Evolutionary conservation across 92 coral and sea anemone genomes (phyloP), one percentile per base, ranked within the genome.

Genomic region (Hydrozoanthus gracilis): DNA sequence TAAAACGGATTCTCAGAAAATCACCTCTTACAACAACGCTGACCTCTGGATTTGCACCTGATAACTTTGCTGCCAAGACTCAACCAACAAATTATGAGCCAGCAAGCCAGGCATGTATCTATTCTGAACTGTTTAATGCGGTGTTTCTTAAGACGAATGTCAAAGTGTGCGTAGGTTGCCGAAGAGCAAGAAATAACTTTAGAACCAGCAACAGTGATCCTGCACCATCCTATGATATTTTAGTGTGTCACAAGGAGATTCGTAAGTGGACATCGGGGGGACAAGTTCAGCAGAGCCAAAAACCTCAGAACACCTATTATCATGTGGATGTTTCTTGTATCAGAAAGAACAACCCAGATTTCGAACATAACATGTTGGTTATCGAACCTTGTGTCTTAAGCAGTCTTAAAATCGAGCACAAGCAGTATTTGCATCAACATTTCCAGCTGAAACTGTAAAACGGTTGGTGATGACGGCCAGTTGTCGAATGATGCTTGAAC

Each of bases 91-190:
- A 17, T 48, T 84, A 84, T 70, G 12, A 11, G 55, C 69, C 88
- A 84, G 88, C 88, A 64, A 72, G 88, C 49, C 55, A 72, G 77
- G 2, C 8, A 51, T 10, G 77, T 50, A 69, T 11, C 82, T 66
- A 46, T 18, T 35, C 60, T 47, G 64, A 69, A 20, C 82, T 67
- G 20, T 84, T 71, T 8, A 45, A 51, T 27, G 70, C 51, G 20
- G 50, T 27, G 55, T 84, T 84, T 84, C 70, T 84, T 27, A 47
- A 20, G 45, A 10, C 88, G 13, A 84, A 72, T 39, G 20, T 84
- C 49, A 84, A 84, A 67, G 54, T 84, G 58, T 84, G 88, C 48
- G 80, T 80, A 71, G 88, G 58, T 47, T 84, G 82, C 47, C 82
- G 58, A 18, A 77, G 70, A 5, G 35, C 67, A 48, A 73, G 27